Base-by-base conservation (phyloP, 2,888 invertebrate genomes). In the Tubulanus polymorphus region DNA sequence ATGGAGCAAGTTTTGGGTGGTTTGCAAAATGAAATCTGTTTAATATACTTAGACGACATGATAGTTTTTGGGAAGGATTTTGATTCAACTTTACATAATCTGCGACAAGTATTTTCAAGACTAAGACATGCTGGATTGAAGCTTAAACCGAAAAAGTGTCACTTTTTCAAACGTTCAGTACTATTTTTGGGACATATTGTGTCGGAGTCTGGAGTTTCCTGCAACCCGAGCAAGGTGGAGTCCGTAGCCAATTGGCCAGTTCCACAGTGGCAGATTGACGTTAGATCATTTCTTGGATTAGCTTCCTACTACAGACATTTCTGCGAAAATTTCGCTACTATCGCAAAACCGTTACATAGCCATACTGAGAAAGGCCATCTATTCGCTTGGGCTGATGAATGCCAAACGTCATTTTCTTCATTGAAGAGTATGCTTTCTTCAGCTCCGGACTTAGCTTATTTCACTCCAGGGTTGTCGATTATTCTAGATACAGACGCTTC, bases 151-250 rank as follows among this genome's bases (percentile, higher is more conserved):
- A 41, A 46, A 30, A 55, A 55, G 48, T 51, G 57, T 30, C 2
- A 15, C 35, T 29, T 57, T n/a, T 50, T 57, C 12, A 12, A 12
- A 12, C 12, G 35, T 35, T n/a, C n/a, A n/a, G n/a, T n/a, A n/a
- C 53, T 48, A 25, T 58, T 45, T 30, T 41, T 58, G 25, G 58
- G 57, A 3, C 50, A 57, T 32, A 46, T 49, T 2, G 50, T 57
- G 15, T 48, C 49, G 15, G 28, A 48, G 41, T 12, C 27, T 3
- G 54, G 53, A 18, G 35, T 54, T 30, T 12, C 20, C 10, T 27
- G 35, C 18, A 51, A 57, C 46, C 35, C 46, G 5, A 3, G 25
- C 1, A 54, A 54, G 15, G 35, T 54, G 2, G 41, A 29, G 3
- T 32, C 48, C 2, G 25, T 50, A 3, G 27, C 30, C 18, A 23